These are phyloP conservation scores for Gnathochromis pfefferi DNA, from an alignment of 2,113 vertebrate species.

Conservation along the genomic window DNA sequence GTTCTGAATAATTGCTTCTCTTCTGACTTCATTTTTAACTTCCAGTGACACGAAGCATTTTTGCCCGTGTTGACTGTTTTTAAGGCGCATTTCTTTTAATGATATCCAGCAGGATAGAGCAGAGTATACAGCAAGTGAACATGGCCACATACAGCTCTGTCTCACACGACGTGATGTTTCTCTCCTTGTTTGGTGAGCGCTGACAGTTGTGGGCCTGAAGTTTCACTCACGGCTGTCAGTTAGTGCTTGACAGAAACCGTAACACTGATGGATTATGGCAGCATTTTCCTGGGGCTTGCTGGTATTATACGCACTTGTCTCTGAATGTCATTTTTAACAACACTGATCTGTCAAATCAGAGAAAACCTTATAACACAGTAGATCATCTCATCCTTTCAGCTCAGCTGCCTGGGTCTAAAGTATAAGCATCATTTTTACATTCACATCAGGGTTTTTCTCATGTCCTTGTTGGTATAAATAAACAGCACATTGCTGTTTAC, in stretches of 20 bases:
- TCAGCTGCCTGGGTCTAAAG: background rate
- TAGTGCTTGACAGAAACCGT: conserved; percentile 6
- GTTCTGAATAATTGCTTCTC: background rate
- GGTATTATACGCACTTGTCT: conserved; percentile 5
- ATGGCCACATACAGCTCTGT: background rate
- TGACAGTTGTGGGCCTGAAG: conserved; percentile 16
- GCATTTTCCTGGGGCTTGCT: conserved; percentile 1
- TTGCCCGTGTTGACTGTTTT: background rate
- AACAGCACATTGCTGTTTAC: background rate
- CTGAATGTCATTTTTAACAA: conserved; percentile 40
- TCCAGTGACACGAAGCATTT: background rate
- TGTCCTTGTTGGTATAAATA: background rate
- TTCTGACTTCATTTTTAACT: background rate
- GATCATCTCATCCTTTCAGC: background rate
- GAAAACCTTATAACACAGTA: background rate
- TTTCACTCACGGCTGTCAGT: conserved; percentile 35
- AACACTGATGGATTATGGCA: conserved; percentile 33
- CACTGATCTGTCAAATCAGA: conserved; percentile 26
- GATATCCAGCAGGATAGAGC: background rate
- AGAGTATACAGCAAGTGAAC: background rate
- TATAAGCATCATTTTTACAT: background rate
- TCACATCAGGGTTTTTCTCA: background rate
- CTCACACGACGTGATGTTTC: background rate
- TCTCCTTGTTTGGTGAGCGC: background rate
- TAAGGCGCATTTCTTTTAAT: background rate